Evolutionary conservation across 2,888 invertebrate species (phyloP), one percentile per base, ranked within the genome.

Genomic region (Brassicogethes aeneus): DNA sequence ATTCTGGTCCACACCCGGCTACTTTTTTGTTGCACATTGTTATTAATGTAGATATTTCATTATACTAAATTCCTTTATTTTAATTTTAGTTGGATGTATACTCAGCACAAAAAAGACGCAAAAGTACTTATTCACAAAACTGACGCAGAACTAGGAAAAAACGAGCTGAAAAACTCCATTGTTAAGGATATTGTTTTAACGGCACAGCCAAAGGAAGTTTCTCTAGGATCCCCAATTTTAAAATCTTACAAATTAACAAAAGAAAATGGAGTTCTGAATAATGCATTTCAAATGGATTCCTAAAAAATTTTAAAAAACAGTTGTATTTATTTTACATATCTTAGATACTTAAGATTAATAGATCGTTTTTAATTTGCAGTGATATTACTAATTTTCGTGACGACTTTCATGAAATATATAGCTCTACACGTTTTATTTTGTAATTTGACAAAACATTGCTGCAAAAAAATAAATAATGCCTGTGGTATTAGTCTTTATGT

Each of bases 21-120:
- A n/a, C n/a, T n/a, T n/a, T n/a, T n/a, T n/a, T n/a, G n/a, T n/a
- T n/a, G n/a, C n/a, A n/a, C n/a, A n/a, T n/a, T n/a, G n/a, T n/a
- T n/a, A n/a, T n/a, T n/a, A n/a, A n/a, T n/a, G n/a, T n/a, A n/a
- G n/a, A n/a, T n/a, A n/a, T n/a, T n/a, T n/a, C n/a, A n/a, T n/a
- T n/a, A n/a, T n/a, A n/a, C n/a, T n/a, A n/a, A n/a, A n/a, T n/a
- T n/a, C n/a, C n/a, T n/a, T n/a, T n/a, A n/a, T n/a, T 23, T 32
- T 5, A 32, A 41, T 72, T 71, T 38, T 64, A 82, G 82, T 41
- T 83, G 82, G 82, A 70, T 83, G 64, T 82, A 82, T 62, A 66
- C 75, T 48, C 80, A 80, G 37, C 79, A 80, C 55, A 77, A 76
- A 54, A 76, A 75, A 55, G 76, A 80, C 51, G 64, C 58, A 48